Evolutionary conservation across 2,797 vertebrate genomes (phyloP), one percentile per base, ranked within the genome.

Genomic region (Channallabes apus): DNA sequence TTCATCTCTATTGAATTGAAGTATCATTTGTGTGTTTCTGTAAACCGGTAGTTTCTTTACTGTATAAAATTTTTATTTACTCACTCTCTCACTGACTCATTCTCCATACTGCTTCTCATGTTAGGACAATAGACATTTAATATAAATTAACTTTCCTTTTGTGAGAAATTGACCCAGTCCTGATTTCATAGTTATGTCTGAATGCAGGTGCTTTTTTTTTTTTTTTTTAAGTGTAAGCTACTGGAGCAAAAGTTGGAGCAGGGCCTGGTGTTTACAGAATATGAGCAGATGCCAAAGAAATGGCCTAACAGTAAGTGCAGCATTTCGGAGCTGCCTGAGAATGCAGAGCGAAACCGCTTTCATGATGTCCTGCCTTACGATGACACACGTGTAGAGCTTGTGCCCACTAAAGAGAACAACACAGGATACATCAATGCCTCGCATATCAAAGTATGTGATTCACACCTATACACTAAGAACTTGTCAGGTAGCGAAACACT

Each of bases 401-500:
- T 99, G 82, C 98, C 98, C 88, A 99, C 97, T 73, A 99, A 99
- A 92, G 98, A 99, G 89, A 99, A 99, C 91, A 99, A 99, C 91
- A 99, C 97, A 0, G 98, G 98, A 67, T 99, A 99, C 92, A 98
- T 99, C 93, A 99, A 99, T 0, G 98, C 98, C 0, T 99, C 98
- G 0, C 97, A 99, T 84, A 92, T 99, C 67, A 97, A 93, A 94
- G 98, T 99, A 89, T 94, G 94, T 65, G 38, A 29, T 38, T 84
- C 62, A 56, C 14, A 64, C 1, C 9, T 81, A 7, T 68, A 54
- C 17, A 81, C 7, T 22, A 29, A 51, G 9, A 20, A 15, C 24
- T n/a, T n/a, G 3, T 61, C 73, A 6, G n/a, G 0, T 46, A 27
- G 35, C 35, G 20, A 27, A 14, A 67, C 0, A 11, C 54, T 54